Evolutionary conservation across 2,113 vertebrate genomes (phyloP).

Genomic region (Stictonetta naevosa): DNA sequence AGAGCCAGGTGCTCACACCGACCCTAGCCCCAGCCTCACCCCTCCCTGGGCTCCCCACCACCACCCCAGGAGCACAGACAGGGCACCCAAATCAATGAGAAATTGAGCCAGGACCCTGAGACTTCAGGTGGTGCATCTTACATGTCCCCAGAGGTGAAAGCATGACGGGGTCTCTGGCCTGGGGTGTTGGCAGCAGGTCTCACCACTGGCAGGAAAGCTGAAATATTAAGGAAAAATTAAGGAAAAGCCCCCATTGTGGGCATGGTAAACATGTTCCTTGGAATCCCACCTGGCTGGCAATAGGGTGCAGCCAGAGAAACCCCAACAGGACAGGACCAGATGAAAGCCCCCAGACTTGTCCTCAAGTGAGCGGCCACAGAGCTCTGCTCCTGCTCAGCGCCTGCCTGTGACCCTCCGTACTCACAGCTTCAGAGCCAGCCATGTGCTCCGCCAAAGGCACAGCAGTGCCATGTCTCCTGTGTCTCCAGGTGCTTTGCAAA

Average conservation of each 20-base stretch:
- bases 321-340: not conserved
- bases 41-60: accelerated
- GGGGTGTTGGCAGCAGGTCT: not conserved
- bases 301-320: not conserved
- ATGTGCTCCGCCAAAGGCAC: not conserved
- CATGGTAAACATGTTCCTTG: accelerated
- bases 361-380: accelerated
- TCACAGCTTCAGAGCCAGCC: not conserved
- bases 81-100: not conserved
- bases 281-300: not conserved
- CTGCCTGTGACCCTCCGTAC: not conserved
- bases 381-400: not conserved
- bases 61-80: accelerated
- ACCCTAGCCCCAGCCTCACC: not conserved
- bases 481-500: accelerated
- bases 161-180: accelerated
- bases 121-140: not conserved
- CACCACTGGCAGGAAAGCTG: not conserved
- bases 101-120: not conserved
- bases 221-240: not conserved
- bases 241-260: not conserved
- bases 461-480: accelerated
- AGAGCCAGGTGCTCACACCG: accelerated
- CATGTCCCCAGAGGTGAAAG: accelerated
- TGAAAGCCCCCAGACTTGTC: not conserved